phyloP scores from a whole-genome alignment of 2,113 vertebrate genomes.

The Strix uralensis region DNA sequence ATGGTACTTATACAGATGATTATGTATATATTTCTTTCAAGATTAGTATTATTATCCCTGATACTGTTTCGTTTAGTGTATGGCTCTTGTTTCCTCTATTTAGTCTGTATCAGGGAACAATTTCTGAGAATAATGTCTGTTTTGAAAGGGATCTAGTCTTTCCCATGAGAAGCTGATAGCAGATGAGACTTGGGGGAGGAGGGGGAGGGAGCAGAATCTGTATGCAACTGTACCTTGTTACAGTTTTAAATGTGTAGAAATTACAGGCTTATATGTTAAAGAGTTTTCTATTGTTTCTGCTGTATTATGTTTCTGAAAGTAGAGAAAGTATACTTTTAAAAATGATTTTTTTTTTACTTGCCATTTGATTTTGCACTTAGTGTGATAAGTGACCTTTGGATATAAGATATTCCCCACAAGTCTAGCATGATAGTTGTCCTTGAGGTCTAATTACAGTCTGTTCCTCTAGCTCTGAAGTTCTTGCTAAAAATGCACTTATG shows the following conservation, averaged over 20 bases:
- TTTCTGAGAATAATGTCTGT: neutral
- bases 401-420: slow-evolving; percentile 14
- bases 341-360: neutral
- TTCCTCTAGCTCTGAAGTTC: slow-evolving; percentile 39
- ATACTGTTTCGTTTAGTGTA: neutral
- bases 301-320: neutral
- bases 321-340: neutral
- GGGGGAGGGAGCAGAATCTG: neutral
- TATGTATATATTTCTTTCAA: neutral
- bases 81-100: neutral
- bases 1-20: neutral
- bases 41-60: neutral
- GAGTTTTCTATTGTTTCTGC: neutral
- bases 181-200: neutral
- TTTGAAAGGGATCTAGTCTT: neutral
- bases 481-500: slow-evolving; percentile 31
- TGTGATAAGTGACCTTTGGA: slow-evolving; percentile 48
- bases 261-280: neutral
- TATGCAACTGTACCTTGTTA: neutral
- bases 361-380: neutral
- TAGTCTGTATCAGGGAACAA: neutral
- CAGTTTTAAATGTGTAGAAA: neutral
- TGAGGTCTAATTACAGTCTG: slow-evolving; percentile 56
- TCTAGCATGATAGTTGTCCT: slow-evolving; percentile 42
- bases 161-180: neutral